Base-by-base conservation (phyloP, 2,888 invertebrate species). In the Hipparchia semele region DNA sequence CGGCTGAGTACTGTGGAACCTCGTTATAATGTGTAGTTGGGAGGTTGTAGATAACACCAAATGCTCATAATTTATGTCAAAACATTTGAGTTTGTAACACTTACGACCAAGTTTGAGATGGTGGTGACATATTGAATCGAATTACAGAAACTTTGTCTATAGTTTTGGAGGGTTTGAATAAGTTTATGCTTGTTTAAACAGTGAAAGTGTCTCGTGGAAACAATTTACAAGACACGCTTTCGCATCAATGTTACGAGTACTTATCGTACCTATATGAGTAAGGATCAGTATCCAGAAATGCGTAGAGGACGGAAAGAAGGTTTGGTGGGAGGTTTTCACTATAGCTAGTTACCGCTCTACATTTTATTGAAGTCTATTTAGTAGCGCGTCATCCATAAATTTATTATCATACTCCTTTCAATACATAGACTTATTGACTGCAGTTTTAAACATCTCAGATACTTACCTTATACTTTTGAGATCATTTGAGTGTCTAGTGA, bases 21-120 rank as follows among this genome's bases (percentile, higher is more conserved):
- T 12, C 65, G 51, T 6, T 33, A 6, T 23, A 23, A 23, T 23
- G 1, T 23, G 23, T 75, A 71, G 59, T 39, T 70, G 56, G 68
- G 45, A 75, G 73, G 75, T 72, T 76, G 75, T 71, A 68, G 76
- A 72, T 75, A 75, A 68, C 68, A 68, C 73, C 68, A 66, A 76
- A 68, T 77, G 74, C 58, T 76, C 70, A 68, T 73, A 77, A 76
- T 75, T 76, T 76, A 76, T 68, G 75, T 70, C 67, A 58, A 65
- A 73, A 74, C 75, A 76, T 73, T 73, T 69, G 58, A 68, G 68
- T 75, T 75, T 72, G 71, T 60, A 61, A 51, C 51, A 68, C 59
- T 59, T 60, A 60, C 69, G 60, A 69, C 33, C 61, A 53, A 69
- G 69, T 69, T 69, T 51, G 61, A 61, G 60, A 67, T 58, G 74